Evolutionary conservation across 2,797 vertebrate genomes (phyloP), one percentile per base, ranked within the genome.

Genomic region (Chanos chanos): DNA sequence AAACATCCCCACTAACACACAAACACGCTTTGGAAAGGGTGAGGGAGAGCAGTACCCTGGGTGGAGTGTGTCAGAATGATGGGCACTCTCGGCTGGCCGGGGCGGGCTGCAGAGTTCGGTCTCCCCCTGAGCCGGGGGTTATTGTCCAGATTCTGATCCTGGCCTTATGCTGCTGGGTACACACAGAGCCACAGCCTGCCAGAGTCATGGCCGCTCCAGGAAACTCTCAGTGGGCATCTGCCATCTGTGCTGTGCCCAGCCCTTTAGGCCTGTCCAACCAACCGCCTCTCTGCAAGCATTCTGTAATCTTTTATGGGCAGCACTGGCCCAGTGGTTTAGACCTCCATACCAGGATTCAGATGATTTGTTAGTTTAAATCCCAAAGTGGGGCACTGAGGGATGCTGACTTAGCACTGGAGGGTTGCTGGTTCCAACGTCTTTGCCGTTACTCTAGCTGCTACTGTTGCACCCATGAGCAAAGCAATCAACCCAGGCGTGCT

Each of bases 81-180:
- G 39, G 51, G 41, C 21, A 30, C 55, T 24, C 41, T 24, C 43
- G 27, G 22, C 24, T 37, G 10, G 37, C 25, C 22, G 52, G 64
- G 64, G 58, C 24, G 63, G 52, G 54, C 53, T 25, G 10, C 58
- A 34, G 65, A 61, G 43, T 53, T 10, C 43, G 30, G 47, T 54
- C 57, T 69, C 66, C 62, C 66, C 64, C 55, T 55, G 19, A 48
- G 62, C 56, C 49, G 45, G 54, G 61, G 73, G 69, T 75, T 59
- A 72, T 36, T 2, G 66, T 48, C 34, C 66, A 75, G 27, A 49
- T 28, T 25, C 41, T 56, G 41, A 60, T 72, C 62, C 54, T n/a
- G 1, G 39, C 13, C 13, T 9, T 37, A 43, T 45, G 50, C 51
- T 49, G 45, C 49, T 63, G 59, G 61, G 51, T 24, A 22, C 44